Percentiles rank a stretch among this genome's conserved stretches.
Conservation (phyloP, 2,797 vertebrate species). For the Falco berigora region DNA sequence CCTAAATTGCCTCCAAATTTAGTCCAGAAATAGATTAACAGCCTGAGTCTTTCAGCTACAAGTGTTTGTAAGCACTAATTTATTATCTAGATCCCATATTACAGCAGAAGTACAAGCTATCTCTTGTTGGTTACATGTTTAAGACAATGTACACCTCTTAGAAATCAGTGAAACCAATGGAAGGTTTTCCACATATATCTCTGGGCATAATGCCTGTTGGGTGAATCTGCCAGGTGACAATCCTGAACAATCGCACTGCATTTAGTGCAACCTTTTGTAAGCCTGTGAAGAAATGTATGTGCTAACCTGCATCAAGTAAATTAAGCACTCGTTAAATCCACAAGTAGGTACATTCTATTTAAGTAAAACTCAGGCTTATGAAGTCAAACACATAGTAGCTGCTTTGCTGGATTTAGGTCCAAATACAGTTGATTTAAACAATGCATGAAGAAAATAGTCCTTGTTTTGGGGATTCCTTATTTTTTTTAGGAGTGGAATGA, state of each 20-base stretch:
- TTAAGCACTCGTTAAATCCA: neutral
- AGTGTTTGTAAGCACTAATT: neutral
- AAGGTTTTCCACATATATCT: neutral
- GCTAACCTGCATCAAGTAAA: neutral
- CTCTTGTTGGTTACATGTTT: neutral
- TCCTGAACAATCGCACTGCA: neutral
- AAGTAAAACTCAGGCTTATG: neutral
- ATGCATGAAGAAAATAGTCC: neutral
- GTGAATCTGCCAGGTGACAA: neutral
- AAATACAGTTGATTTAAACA: neutral
- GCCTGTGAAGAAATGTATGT: neutral
- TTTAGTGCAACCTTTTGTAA: neutral
- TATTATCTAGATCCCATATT: neutral
- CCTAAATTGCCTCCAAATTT: neutral
- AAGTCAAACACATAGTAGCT: neutral
- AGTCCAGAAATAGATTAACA: neutral
- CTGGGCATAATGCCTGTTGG: neutral
- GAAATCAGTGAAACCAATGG: neutral
- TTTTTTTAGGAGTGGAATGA: neutral
- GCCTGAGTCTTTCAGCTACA: neutral
- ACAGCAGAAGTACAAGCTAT: neutral
- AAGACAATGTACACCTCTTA: neutral
- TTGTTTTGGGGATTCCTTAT: neutral
- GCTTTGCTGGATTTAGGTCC: neutral
- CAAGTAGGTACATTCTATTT: neutral